phyloP scores from a whole-genome alignment of 2,797 vertebrate species.

The Gymnodraco acuticeps region DNA sequence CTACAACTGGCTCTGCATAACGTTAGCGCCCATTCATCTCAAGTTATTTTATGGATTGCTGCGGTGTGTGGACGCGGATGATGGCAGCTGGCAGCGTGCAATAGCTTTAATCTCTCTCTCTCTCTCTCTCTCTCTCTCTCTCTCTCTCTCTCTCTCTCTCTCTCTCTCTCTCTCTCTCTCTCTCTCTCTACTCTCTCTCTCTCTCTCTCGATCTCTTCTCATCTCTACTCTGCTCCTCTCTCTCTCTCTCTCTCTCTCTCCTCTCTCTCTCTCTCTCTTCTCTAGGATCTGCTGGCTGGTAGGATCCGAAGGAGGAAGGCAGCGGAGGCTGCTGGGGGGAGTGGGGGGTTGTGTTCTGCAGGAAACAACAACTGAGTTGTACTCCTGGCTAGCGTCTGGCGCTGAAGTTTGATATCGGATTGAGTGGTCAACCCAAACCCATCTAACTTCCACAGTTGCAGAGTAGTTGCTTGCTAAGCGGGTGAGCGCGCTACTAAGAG shows the following conservation, averaged over 20 bases:
- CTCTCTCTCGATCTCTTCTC: not conserved
- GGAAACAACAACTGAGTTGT: constrained; percentile 6
- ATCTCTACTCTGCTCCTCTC: no score
- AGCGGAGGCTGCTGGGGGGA: not conserved
- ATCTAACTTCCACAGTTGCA: constrained; percentile 53
- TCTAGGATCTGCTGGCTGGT: constrained; percentile 19
- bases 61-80: constrained; percentile 32
- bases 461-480: constrained; percentile 78
- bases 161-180: not conserved
- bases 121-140: no score
- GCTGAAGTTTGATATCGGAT: constrained; percentile 65
- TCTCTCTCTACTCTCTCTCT: no score
- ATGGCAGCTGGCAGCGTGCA: constrained; percentile 54
- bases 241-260: not conserved
- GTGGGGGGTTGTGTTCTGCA: constrained; percentile 1
- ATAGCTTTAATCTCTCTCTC: constrained; percentile 27
- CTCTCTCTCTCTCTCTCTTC: not conserved
- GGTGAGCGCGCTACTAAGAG: constrained; percentile 80
- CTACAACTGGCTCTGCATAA: constrained; percentile 33
- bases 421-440: constrained; percentile 46
- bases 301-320: constrained; percentile 13
- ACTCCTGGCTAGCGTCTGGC: constrained; percentile 24
- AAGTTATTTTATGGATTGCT: constrained; percentile 47
- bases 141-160: no score
- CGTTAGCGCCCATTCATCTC: constrained; percentile 57